Base-by-base conservation (phyloP, 2,888 invertebrate species). In the Archips xylosteana region DNA sequence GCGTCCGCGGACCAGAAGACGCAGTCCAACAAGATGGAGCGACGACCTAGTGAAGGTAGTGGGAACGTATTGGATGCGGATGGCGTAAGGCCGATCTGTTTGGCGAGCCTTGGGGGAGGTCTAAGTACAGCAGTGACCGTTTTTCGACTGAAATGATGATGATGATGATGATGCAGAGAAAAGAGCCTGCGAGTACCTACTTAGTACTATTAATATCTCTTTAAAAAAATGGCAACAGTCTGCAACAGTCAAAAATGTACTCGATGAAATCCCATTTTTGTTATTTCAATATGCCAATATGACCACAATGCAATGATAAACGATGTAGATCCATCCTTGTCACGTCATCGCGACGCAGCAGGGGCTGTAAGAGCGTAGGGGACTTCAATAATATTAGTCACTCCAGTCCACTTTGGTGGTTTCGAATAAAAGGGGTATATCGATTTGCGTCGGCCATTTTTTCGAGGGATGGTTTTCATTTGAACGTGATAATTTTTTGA, bases 381-480 rank as follows among this genome's bases (percentile, higher is more conserved):
- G 23, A 23, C 13, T 34, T 45, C 23, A 32, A 71, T 45, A 72
- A 72, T 67, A 72, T 72, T 67, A 62, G 57, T 57, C 72, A 47
- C 72, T 71, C 66, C 61, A 71, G 45, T 72, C 72, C 67, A 67
- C 72, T 72, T 67, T 47, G 15, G 54, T 5, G 71, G 62, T 72
- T 57, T 36, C 67, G 13, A 72, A 72, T 68, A 72, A 72, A 70
- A 65, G 54, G 57, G 72, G 67, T 67, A 32, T 66, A 66, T 71
- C 67, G 36, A 63, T 62, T 67, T 62, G 36, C 36, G 54, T 62
- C n/a, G 62, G 36, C 67, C 2, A 15, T 47, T 49, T 32, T 59
- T 71, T 65, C 45, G 45, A 12, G n/a, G 60, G 13, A 39, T 2
- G 4, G 4, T 59, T 36, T 47, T n/a, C 5, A 2, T 49, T 49